Evolutionary conservation across 2,113 vertebrate genomes (phyloP).

Genomic region (Colaptes auratus): DNA sequence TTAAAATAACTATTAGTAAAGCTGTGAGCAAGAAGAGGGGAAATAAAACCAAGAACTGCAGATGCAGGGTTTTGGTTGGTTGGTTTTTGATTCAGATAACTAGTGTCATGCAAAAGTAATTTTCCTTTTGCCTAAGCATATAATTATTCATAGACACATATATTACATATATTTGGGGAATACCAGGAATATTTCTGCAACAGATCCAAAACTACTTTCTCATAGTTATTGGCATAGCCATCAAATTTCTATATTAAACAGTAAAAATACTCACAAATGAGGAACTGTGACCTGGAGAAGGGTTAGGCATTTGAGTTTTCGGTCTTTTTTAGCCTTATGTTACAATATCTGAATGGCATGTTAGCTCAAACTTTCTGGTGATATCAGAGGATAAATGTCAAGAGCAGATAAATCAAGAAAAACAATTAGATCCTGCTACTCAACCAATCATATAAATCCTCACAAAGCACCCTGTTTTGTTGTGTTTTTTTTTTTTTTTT

Average conservation of each 20-base stretch:
- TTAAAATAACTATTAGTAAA: neutral
- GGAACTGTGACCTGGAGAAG: neutral
- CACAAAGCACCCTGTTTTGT: neutral
- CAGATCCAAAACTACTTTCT: neutral
- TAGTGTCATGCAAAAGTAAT: neutral
- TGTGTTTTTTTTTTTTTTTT: too few relatives aligned
- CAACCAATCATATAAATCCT: neutral
- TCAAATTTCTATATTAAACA: neutral
- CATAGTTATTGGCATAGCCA: neutral
- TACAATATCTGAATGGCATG: neutral
- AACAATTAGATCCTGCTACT: neutral
- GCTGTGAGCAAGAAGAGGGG: neutral
- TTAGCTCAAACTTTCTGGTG: neutral
- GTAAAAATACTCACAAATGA: neutral
- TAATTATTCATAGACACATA: neutral
- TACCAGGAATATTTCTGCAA: neutral
- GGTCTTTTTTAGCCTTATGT: neutral
- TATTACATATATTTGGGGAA: neutral
- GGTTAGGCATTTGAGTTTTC: rapidly evolving
- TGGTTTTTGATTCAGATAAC: neutral
- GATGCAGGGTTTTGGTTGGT: neutral
- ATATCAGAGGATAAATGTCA: too few relatives aligned
- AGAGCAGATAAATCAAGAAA: neutral
- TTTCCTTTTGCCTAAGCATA: neutral
- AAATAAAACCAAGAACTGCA: neutral